Evolutionary conservation across 2,113 vertebrate species (phyloP).

Genomic region (Sapajus apella): DNA sequence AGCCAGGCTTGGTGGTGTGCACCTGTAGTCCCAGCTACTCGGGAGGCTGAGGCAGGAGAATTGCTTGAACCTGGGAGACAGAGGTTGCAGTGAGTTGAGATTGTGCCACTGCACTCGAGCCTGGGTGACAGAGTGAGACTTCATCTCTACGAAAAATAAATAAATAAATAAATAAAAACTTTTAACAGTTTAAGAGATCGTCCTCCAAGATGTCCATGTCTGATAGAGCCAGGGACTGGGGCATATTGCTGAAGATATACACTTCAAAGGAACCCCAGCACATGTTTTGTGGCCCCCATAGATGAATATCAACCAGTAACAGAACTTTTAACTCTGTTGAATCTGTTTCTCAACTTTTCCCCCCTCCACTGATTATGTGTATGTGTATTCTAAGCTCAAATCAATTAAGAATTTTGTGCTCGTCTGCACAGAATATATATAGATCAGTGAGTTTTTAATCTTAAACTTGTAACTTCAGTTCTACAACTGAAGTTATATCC

Average conservation of each 20-base stretch:
- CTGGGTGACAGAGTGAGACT: too few species aligned
- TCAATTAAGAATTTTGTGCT: neutral
- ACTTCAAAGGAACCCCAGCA: neutral
- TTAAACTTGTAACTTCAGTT: neutral
- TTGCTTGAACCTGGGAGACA: too few species aligned
- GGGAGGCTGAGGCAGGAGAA: too few species aligned
- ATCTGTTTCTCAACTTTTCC: neutral
- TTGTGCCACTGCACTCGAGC: too few species aligned
- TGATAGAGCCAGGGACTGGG: neutral
- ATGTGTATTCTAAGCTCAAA: neutral
- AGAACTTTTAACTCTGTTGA: neutral
- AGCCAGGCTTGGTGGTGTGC: too few species aligned
- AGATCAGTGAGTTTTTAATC: neutral
- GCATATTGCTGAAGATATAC: neutral
- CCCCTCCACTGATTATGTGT: neutral
- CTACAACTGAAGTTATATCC: neutral
- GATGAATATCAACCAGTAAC: neutral
- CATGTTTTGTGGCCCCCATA: neutral
- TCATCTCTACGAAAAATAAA: neutral
- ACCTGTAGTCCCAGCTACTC: too few species aligned
- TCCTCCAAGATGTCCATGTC: neutral
- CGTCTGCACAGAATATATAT: neutral
- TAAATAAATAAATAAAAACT: neutral
- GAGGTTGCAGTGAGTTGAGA: too few species aligned
- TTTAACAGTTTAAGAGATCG: neutral